phyloP scores from a whole-genome alignment of 2,888 invertebrate species.

The Galerucella calmariensis region DNA sequence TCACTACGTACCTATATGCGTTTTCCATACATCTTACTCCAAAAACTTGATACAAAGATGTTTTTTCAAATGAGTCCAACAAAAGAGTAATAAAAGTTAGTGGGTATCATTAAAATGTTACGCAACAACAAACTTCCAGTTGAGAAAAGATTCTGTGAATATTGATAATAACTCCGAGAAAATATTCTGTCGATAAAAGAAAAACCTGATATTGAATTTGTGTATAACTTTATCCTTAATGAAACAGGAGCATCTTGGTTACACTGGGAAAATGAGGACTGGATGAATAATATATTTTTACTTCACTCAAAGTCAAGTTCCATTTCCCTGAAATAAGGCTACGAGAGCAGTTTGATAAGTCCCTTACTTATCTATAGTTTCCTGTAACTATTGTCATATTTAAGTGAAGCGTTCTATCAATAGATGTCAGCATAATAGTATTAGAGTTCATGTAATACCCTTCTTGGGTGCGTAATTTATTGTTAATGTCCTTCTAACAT shows the following conservation, averaged over 20 bases:
- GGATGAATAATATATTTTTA: neutral
- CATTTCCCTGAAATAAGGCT: too few species aligned
- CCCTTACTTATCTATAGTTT: too few species aligned
- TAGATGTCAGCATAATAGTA: too few species aligned
- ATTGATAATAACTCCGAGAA: neutral
- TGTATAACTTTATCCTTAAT: slow-evolving; percentile 1
- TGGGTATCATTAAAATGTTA: slow-evolving; percentile 3
- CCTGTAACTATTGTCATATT: too few species aligned
- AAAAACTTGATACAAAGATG: neutral
- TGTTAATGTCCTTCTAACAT: too few species aligned
- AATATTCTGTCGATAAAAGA: slow-evolving; percentile 3
- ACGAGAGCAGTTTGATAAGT: too few species aligned
- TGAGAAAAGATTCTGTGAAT: neutral
- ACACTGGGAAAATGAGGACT: neutral
- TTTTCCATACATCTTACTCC: neutral
- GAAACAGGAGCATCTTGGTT: neutral
- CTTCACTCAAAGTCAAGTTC: too few species aligned
- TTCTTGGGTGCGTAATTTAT: too few species aligned
- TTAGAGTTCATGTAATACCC: too few species aligned
- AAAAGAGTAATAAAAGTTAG: neutral
- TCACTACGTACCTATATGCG: neutral
- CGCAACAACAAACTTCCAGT: slow-evolving; percentile 1
- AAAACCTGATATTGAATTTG: neutral
- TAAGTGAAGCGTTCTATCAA: too few species aligned
- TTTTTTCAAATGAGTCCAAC: neutral